Evolutionary conservation across 2,888 invertebrate species (phyloP).

Genomic region (Drosophila leonis): DNA sequence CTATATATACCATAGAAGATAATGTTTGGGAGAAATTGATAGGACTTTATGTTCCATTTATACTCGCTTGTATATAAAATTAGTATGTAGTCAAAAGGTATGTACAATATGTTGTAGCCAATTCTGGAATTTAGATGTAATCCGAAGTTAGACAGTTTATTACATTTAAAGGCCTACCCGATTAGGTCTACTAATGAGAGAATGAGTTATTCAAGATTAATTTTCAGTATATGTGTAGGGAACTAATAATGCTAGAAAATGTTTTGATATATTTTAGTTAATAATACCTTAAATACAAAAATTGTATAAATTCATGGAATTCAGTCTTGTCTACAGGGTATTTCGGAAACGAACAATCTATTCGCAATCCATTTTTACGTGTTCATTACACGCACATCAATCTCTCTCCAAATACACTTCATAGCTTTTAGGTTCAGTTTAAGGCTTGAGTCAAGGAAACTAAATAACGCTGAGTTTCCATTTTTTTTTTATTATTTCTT

Average conservation of each 20-base stretch:
- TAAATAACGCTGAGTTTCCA: conserved; percentile 23
- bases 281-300: too few species aligned
- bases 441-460: conserved; percentile 16
- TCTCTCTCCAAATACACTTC: conserved; percentile 25
- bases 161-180: too few species aligned
- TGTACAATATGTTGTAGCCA: too few species aligned
- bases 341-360: neutral
- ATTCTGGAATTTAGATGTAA: too few species aligned
- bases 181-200: too few species aligned
- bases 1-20: neutral
- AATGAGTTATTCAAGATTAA: too few species aligned
- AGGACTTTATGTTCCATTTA: neutral
- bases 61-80: neutral
- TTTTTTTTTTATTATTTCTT: conserved; percentile 4
- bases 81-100: neutral
- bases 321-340: conserved; percentile 1
- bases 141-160: too few species aligned
- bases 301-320: neutral
- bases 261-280: too few species aligned
- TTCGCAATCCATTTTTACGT: neutral
- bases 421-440: conserved; percentile 13
- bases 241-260: too few species aligned
- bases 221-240: too few species aligned
- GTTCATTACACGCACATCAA: conserved; percentile 32
- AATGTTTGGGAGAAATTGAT: neutral